These are phyloP conservation scores for Triops cancriformis DNA, from an alignment of 1,140 invertebrate species.

Conservation along the genomic window DNA sequence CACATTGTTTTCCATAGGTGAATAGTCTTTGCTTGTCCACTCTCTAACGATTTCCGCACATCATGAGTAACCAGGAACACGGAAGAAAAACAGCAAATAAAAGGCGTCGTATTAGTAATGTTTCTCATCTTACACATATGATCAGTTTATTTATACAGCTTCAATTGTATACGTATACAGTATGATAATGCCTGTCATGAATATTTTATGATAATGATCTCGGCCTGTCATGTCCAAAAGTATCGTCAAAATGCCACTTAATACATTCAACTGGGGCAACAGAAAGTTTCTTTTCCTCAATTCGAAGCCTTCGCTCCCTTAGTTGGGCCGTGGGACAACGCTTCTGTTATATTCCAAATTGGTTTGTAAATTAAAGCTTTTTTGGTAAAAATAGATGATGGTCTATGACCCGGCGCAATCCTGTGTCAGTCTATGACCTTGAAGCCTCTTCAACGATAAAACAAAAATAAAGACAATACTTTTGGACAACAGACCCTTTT, in stretches of 20 bases:
- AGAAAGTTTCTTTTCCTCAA: neutral
- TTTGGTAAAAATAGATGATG: too few species aligned
- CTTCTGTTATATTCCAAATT: neutral
- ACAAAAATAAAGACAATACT: conserved; percentile 1
- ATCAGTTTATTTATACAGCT: neutral
- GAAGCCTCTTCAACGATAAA: neutral
- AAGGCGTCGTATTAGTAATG: neutral
- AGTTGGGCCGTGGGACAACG: neutral
- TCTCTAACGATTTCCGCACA: neutral
- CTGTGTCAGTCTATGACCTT: neutral
- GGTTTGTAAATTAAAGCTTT: too few species aligned
- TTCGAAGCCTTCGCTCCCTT: neutral
- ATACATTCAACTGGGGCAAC: neutral
- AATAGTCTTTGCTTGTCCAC: neutral
- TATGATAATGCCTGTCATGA: too few species aligned
- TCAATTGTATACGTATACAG: neutral
- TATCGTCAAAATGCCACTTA: neutral
- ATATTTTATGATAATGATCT: too few species aligned
- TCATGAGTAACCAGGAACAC: neutral
- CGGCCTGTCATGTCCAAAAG: conserved; percentile 1
- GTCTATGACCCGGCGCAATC: neutral
- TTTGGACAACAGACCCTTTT: conserved; percentile 5
- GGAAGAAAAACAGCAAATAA: neutral
- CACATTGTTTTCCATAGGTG: neutral
- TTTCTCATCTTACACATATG: neutral